Evolutionary conservation across 2,797 vertebrate species (phyloP).

Genomic region (Halcyon leucocephala): DNA sequence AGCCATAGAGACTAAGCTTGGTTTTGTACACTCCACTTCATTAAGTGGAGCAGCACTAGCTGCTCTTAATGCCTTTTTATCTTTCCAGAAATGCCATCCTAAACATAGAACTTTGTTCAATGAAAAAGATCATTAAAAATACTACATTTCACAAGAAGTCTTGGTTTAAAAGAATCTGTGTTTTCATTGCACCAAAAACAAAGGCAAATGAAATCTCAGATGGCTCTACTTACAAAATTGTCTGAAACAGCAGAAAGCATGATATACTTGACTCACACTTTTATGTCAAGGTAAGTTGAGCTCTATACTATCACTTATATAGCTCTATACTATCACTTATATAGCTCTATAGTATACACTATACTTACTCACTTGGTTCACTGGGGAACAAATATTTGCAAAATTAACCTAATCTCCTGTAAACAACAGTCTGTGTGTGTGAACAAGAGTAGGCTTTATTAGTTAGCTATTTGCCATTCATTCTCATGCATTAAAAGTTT

Average conservation of each 20-base stretch:
- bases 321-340: no score
- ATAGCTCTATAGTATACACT: no score
- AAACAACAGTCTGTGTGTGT: neutral
- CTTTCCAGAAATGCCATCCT: neutral
- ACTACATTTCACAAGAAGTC: neutral
- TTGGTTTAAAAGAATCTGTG: neutral
- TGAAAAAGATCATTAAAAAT: neutral
- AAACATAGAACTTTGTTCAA: neutral
- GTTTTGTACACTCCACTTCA: neutral
- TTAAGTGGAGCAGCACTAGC: neutral
- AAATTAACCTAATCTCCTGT: conserved; percentile 29
- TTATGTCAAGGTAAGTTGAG: neutral
- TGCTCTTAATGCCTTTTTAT: neutral
- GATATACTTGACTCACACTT: neutral
- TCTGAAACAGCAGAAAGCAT: neutral
- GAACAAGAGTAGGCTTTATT: conserved; percentile 3
- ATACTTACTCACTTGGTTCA: neutral
- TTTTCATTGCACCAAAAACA: neutral
- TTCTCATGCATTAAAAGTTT: neutral
- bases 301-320: neutral
- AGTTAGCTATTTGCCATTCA: conserved; percentile 5
- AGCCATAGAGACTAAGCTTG: neutral
- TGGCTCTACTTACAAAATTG: neutral
- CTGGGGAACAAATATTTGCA: neutral
- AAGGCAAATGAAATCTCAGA: neutral